Evolutionary conservation across 1,140 invertebrate genomes (phyloP).

Genomic region (Lucilia cuprina): DNA sequence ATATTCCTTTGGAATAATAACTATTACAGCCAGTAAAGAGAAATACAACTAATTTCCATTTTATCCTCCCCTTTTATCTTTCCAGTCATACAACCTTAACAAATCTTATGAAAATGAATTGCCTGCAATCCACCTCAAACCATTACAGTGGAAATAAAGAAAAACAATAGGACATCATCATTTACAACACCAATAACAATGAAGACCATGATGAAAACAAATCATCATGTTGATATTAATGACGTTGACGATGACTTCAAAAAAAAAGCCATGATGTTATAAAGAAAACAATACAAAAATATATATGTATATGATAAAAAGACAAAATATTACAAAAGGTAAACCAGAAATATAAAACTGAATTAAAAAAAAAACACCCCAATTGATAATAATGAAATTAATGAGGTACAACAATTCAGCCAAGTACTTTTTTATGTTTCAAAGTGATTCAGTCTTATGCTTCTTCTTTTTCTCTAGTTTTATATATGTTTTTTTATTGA

Average conservation of each 20-base stretch:
- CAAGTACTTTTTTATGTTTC: not conserved
- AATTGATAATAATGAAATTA: constrained; percentile 35
- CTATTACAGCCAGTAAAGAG: too few species aligned
- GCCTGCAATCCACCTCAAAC: constrained; percentile 2
- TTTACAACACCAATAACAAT: not conserved
- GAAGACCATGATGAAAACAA: not conserved
- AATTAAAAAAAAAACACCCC: constrained; percentile 19
- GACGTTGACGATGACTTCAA: not conserved
- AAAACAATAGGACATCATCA: constrained; percentile 32
- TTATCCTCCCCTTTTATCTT: too few species aligned
- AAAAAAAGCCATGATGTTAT: not conserved
- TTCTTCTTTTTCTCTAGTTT: not conserved
- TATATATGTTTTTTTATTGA: constrained; percentile 15
- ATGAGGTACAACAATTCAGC: constrained; percentile 23
- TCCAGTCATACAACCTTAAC: too few species aligned
- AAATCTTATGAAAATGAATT: constrained; percentile 8
- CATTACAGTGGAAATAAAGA: not conserved
- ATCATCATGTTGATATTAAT: not conserved
- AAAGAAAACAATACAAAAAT: not conserved
- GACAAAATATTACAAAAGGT: not conserved
- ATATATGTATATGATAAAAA: too few species aligned
- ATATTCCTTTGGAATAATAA: too few species aligned
- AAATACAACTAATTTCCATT: too few species aligned
- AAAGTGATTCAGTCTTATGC: not conserved
- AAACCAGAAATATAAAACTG: not conserved